Conservation (phyloP, 1,140 invertebrate species). For the Catajapyx aquilonaris region DNA sequence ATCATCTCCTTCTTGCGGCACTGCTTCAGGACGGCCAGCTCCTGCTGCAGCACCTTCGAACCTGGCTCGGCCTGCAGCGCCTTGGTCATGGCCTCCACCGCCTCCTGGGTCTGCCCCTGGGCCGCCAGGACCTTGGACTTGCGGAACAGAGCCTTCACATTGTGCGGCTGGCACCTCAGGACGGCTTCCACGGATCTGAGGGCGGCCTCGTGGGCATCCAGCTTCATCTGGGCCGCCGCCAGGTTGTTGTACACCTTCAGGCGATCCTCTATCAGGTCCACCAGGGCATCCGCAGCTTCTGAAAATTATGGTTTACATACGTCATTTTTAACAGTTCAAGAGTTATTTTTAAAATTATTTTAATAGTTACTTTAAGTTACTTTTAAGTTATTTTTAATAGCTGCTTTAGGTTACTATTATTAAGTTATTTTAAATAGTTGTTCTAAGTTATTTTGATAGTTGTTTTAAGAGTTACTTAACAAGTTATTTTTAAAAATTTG, state of each 20-base stretch:
- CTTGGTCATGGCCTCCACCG: slow-evolving; percentile 31
- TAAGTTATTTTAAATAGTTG: slow-evolving; percentile 10
- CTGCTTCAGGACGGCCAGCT: slow-evolving; percentile 32
- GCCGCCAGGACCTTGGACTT: slow-evolving; percentile 50
- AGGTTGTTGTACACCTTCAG: slow-evolving; percentile 74
- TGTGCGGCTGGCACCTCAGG: slow-evolving; percentile 55
- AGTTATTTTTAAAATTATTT: no score
- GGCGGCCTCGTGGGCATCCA: slow-evolving; percentile 58
- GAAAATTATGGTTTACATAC: no score
- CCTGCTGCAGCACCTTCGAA: slow-evolving; percentile 29
- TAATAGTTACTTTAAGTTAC: no score
- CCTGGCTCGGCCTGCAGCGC: slow-evolving; percentile 35
- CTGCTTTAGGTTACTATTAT: no score
- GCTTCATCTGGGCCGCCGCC: slow-evolving; percentile 70
- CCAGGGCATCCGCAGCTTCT: no score
- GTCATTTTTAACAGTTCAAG: no score
- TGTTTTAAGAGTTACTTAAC: slow-evolving; percentile 6
- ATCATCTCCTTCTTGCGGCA: slow-evolving; percentile 29
- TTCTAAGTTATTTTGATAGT: slow-evolving; percentile 12
- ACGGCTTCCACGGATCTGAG: slow-evolving; percentile 58
- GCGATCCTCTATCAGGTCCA: slow-evolving; percentile 43
- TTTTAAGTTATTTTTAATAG: no score
- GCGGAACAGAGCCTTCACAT: slow-evolving; percentile 72
- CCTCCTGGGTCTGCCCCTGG: slow-evolving; percentile 34
- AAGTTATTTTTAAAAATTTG: slow-evolving; percentile 4